These are phyloP conservation scores for Mionectes macconnelli DNA, from an alignment of 2,113 vertebrate species.

Conservation along the genomic window DNA sequence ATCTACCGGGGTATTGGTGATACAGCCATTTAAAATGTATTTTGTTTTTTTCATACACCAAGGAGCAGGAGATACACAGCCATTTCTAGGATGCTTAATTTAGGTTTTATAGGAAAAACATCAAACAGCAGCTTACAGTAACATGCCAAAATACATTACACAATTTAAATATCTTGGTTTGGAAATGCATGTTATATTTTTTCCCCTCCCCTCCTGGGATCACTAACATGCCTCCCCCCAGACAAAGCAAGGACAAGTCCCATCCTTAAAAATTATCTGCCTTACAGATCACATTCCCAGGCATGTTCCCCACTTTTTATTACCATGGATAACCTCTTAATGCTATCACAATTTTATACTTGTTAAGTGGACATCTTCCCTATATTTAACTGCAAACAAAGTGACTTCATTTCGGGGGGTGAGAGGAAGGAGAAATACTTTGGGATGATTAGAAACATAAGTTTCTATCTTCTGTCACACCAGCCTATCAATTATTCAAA, in stretches of 20 bases:
- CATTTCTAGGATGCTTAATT: conserved; percentile 69
- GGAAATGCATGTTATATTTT: conserved; percentile 26
- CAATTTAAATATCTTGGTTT: conserved; percentile 70
- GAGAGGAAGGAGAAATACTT: conserved; percentile 37
- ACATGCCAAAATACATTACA: conserved; percentile 49
- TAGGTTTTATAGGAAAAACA: conserved; percentile 68
- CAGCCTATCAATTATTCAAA: conserved; percentile 48
- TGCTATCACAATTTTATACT: conserved; percentile 71
- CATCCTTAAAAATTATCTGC: conserved; percentile 76
- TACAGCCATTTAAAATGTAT: conserved; percentile 37
- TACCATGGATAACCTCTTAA: conserved; percentile 72
- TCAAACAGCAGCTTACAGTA: conserved; percentile 64
- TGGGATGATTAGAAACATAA: conserved; percentile 72
- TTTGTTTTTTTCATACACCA: conserved; percentile 58
- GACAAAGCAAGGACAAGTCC: conserved; percentile 66
- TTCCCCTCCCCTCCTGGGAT: conserved; percentile 31
- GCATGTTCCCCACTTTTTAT: conserved; percentile 71
- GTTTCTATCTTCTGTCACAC: conserved; percentile 51
- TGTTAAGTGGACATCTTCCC: conserved; percentile 70
- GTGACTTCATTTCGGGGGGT: conserved; percentile 26
- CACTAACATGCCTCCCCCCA: conserved; percentile 38
- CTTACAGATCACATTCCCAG: conserved; percentile 73
- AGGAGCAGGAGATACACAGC: conserved; percentile 26
- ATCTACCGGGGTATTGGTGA: not conserved
- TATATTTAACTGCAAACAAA: conserved; percentile 61